Evolutionary conservation across 2,797 vertebrate species (phyloP), one percentile per base, ranked within the genome.

Genomic region (Kryptolebias ocellatus): DNA sequence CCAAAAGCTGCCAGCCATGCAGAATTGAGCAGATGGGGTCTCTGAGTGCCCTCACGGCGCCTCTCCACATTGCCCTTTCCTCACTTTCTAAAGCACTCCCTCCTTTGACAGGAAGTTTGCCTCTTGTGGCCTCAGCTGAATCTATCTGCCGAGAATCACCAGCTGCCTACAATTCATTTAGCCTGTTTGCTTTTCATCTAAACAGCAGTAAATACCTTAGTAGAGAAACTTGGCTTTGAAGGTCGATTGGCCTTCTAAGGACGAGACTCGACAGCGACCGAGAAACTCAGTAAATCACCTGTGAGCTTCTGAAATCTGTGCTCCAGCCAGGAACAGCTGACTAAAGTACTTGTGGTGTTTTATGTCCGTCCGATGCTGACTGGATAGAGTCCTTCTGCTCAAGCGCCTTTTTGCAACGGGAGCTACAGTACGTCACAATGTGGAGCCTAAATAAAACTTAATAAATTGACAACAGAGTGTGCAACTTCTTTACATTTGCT

Each of bases 1-100:
- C 76, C 60, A 64, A 4, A 39, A 60, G 62, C 65, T 81, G 72
- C 62, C 70, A 72, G 80, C 67, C 58, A 67, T 79, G 63, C 81
- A 83, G 81, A 78, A 73, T 60, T 61, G 60, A 79, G 44, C 83
- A 90, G 72, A 86, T 81, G 76, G 60, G 71, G 56, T 70, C 42
- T 78, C 18, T 61, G 27, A 78, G 34, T 55, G 42, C 53, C 64
- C 60, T 15, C 15, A 8, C 55, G 60, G 64, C 58, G 18, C 51
- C 59, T 64, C 47, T 51, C 74, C 31, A 60, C 52, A 66, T 60
- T 16, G 4, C 53, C 24, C 51, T 57, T 27, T n/a, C 46, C 46
- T 55, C 1, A 2, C 18, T 58, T 42, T 53, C 39, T 54, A 42
- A 53, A 27, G 39, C 17, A 7, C 31, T 39, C 16, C 42, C 2